Evolutionary conservation across 2,113 vertebrate species (phyloP), one percentile per base, ranked within the genome.

Genomic region (Melanerpes formicivorus): DNA sequence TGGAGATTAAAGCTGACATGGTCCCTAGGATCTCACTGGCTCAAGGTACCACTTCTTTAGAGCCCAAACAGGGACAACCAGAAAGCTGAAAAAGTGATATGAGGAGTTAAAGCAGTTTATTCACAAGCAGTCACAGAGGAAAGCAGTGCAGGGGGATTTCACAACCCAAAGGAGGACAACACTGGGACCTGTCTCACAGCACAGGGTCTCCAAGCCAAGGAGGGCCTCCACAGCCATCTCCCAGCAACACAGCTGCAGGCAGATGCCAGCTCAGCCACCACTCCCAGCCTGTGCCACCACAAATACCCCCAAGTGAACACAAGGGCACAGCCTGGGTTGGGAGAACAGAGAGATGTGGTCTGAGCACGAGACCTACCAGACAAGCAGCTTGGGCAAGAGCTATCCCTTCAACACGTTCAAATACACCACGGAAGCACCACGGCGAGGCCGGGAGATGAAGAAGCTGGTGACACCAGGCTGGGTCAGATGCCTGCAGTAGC

Each of bases 301-400:
- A 62, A 77, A 42, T 15, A 70, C 9, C 18, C 52, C 9, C 42
- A 29, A 6, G 5, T 1, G 34, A 13, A 60, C 42, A 32, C 30
- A 5, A 19, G 62, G 65, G 25, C 8, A 7, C 54, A 65, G 27
- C n/a, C 46, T 11, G 46, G 8, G 9, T 7, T 29, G 34, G 60
- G 14, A 52, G 37, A 85, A 87, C 34, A 64, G 3, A 40, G 1
- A 76, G 0, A 40, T 2, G 0, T 1, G 4, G 4, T 13, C 58
- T 7, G 22, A 85, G 72, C 79, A 22, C 0, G 1, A 37, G 44
- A 55, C 3, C 3, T 4, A 55, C 56, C 65, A 12, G 30, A 37
- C 27, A 46, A 70, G 37, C 46, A 59, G 52, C 88, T 46, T 2
- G 6, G 77, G 32, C 37, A 40, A 67, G 23, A 55, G 62, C 46